Base-by-base conservation (phyloP, 2,113 vertebrate genomes). In the Forbesichthys agassizii region DNA sequence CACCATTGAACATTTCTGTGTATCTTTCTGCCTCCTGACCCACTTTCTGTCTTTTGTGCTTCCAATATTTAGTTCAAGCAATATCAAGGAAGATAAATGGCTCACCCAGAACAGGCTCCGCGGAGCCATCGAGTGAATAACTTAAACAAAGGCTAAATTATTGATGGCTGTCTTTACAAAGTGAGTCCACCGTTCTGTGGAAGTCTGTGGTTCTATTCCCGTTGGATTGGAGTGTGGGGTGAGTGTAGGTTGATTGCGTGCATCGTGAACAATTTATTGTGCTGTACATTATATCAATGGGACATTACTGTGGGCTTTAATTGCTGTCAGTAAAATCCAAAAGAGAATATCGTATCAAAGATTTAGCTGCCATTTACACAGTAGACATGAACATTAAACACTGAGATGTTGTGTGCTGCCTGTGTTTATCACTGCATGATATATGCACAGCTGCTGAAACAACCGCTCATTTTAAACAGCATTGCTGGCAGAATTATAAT, bases 1-100 rank as follows among this genome's bases (percentile, higher is more conserved):
- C 82, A 83, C 82, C 77, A 70, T 63, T 78, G 76, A 73, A 77
- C 67, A 72, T 74, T 74, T 85, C 61, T 71, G 64, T 70, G 65
- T 68, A 63, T 66, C 68, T 6, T 65, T 61, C 66, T 75, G 51
- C 67, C 77, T 80, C 58, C 78, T 84, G 75, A 87, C 81, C 82
- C 84, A 88, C 76, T 89, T 88, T 76, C 71, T 77, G 60, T 69
- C 48, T 63, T 77, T 78, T 80, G 78, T 84, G 73, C 75, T 84
- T 83, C 71, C 71, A 81, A 80, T 79, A 84, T 87, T 80, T 78
- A 86, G 67, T 86, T 85, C 68, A 75, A 82, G 79, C 59, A 70
- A 85, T 83, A 73, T 71, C 36, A 47, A 69, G 74, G 67, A 58
- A 80, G 75, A 74, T 73, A 48, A 77, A 79, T 64, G 66, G 64